A percentile compares a stretch with the other conserved stretches of the same genome.
Evolutionary conservation across 2,888 invertebrate genomes (phyloP).

Genomic region (Noctua pronuba): DNA sequence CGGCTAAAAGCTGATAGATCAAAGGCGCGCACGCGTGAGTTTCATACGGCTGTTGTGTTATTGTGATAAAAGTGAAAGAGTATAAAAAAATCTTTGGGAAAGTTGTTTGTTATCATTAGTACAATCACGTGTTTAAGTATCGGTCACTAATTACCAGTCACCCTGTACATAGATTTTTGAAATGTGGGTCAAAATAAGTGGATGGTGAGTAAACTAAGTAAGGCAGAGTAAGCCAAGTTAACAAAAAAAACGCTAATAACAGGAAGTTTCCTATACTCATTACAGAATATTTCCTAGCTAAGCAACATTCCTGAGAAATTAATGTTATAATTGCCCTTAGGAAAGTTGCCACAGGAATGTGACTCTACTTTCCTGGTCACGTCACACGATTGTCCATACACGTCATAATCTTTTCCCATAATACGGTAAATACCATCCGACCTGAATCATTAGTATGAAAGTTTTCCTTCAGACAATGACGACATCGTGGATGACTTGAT

Average conservation of each 20-base stretch:
- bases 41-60: no score
- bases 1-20: no score
- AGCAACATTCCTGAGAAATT: not conserved
- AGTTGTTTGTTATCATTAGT: no score
- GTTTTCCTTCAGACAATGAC: constrained; percentile 76
- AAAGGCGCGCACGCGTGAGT: no score
- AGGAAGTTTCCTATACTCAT: not conserved
- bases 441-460: constrained; percentile 23
- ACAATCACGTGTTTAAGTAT: no score
- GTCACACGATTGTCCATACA: not conserved
- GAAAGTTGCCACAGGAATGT: not conserved
- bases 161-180: no score
- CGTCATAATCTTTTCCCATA: constrained; percentile 35
- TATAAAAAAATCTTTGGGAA: no score
- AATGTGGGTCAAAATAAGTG: not conserved
- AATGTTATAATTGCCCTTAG: constrained; percentile 3
- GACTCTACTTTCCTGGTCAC: constrained; percentile 15
- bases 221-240: not conserved
- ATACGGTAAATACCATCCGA: constrained; percentile 4
- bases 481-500: constrained; percentile 82
- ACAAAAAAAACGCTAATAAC: not conserved
- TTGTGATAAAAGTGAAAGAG: no score
- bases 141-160: no score
- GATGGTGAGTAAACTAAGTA: not conserved
- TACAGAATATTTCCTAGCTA: not conserved